Conservation (phyloP, 2,797 vertebrate species). For the Eidolon dupreanum region DNA sequence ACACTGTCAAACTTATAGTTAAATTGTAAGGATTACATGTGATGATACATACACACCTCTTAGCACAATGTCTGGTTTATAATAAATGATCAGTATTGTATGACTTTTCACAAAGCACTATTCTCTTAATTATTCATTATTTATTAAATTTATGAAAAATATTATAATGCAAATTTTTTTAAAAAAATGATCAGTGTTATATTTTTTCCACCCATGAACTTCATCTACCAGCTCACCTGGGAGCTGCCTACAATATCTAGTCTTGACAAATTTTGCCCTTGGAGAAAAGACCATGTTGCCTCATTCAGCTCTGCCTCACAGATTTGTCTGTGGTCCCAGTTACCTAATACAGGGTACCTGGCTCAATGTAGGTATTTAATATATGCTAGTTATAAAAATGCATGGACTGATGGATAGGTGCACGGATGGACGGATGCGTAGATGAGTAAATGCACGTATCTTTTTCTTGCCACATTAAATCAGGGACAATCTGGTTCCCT, state of each 20-base stretch:
- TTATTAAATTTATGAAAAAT: too few relatives aligned
- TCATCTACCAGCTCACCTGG: constrained; percentile 31
- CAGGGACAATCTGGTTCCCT: not conserved
- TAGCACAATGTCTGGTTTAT: not conserved
- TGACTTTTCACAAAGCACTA: too few relatives aligned
- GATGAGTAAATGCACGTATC: not conserved
- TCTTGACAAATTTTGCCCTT: constrained; percentile 48
- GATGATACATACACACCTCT: constrained; percentile 27
- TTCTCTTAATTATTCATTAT: too few relatives aligned
- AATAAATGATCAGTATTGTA: not conserved
- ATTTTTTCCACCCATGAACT: not conserved
- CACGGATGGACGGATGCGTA: not conserved
- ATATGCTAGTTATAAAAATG: constrained; percentile 21
- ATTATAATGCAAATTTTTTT: too few relatives aligned
- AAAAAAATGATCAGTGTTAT: not conserved
- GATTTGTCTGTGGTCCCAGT: not conserved
- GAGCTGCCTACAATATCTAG: constrained; percentile 26
- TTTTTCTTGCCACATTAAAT: constrained; percentile 3
- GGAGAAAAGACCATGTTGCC: constrained; percentile 16
- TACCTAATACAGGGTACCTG: not conserved
- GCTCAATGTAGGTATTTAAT: constrained; percentile 37
- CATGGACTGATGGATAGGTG: not conserved
- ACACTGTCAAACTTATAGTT: not conserved
- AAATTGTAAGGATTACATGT: constrained; percentile 18
- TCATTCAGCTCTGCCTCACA: constrained; percentile 37